These are phyloP conservation scores for Nebria ingens DNA, from an alignment of 1,140 invertebrate species.

Conservation along the genomic window DNA sequence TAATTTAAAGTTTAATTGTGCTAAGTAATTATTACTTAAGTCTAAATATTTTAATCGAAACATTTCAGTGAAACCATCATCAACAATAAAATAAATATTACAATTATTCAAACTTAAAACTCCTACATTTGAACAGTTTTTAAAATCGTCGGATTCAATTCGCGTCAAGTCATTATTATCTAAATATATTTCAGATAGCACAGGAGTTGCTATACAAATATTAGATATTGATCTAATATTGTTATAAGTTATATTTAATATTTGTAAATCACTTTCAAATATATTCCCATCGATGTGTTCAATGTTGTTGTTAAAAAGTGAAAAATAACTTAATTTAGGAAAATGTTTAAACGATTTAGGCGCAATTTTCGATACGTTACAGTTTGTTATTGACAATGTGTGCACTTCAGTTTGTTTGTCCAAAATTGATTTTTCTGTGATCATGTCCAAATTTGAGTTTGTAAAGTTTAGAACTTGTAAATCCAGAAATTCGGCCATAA, in stretches of 20 bases:
- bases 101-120: background rate
- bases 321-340: background rate
- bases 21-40: background rate
- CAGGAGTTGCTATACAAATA: background rate
- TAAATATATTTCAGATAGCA: background rate
- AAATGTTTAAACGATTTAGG: background rate
- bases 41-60: background rate
- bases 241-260: background rate
- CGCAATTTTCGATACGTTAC: background rate
- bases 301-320: background rate
- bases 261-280: too few species aligned
- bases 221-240: background rate
- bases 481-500: too few species aligned
- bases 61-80: background rate
- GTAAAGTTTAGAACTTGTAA: too few species aligned
- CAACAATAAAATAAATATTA: background rate
- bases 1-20: too few species aligned
- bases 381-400: background rate
- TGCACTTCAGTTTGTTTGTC: too few species aligned
- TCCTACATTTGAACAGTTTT: background rate
- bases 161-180: background rate
- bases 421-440: too few species aligned
- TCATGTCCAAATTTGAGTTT: too few species aligned
- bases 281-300: background rate
- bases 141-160: background rate